A percentile compares a stretch with the other conserved stretches of the same genome.
phyloP scores from a whole-genome alignment of 2,797 vertebrate genomes.

The Sebastes taczanowskii region DNA sequence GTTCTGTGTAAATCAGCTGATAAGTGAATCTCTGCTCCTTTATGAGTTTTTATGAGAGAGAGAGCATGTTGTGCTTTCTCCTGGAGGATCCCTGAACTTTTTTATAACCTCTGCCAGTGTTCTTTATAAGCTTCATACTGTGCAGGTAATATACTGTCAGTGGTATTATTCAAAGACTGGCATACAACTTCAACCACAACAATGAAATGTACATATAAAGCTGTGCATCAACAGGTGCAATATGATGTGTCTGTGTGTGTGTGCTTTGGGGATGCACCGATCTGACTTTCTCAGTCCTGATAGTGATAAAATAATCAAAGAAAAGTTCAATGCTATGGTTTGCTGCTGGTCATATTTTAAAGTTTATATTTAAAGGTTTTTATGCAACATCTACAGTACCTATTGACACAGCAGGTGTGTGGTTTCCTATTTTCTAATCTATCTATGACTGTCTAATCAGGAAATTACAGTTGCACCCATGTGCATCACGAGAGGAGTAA shows the following conservation, averaged over 20 bases:
- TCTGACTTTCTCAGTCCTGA: too few species aligned
- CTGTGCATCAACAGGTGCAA: not conserved
- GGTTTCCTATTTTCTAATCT: not conserved
- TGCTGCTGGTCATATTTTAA: not conserved
- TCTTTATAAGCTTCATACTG: too few species aligned
- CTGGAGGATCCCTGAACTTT: not conserved
- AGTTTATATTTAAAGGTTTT: not conserved
- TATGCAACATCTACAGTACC: not conserved
- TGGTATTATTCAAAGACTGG: not conserved
- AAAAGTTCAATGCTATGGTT: constrained; percentile 2
- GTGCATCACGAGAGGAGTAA: constrained; percentile 27
- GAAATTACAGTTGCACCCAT: constrained; percentile 27
- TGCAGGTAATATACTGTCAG: not conserved
- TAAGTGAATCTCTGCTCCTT: constrained; percentile 12
- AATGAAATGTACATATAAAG: not conserved
- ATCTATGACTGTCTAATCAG: not conserved
- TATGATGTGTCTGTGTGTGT: not conserved
- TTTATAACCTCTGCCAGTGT: not conserved
- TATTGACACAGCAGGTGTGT: not conserved
- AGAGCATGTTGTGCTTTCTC: not conserved
- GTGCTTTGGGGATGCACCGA: too few species aligned
- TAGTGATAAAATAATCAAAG: constrained; percentile 2
- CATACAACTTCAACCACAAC: not conserved
- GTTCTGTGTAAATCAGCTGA: constrained; percentile 39
- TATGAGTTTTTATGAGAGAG: not conserved